A percentile compares a stretch with the other conserved stretches of the same genome.
Evolutionary conservation across 2,888 invertebrate genomes (phyloP).

Genomic region (Tetragonisca angustula): DNA sequence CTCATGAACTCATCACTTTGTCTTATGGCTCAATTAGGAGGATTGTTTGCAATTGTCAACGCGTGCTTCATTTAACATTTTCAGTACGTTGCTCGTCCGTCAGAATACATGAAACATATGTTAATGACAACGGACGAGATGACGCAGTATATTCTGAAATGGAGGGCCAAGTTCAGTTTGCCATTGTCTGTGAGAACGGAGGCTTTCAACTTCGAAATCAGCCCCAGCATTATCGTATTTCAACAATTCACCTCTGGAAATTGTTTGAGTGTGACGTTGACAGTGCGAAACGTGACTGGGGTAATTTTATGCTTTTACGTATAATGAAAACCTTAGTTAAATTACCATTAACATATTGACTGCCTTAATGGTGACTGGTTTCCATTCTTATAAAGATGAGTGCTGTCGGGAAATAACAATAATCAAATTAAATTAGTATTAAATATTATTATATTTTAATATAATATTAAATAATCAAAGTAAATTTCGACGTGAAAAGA

Average conservation of each 20-base stretch:
- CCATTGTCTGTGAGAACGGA: slow-evolving; percentile 1
- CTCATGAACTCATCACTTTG: no score
- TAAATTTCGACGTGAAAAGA: no score
- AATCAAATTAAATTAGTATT: no score
- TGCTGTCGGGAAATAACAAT: no score
- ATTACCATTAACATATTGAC: neutral
- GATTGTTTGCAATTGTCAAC: neutral
- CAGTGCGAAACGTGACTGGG: slow-evolving; percentile 86
- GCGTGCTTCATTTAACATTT: neutral
- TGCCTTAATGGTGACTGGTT: no score
- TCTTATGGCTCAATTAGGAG: no score
- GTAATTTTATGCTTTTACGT: slow-evolving; percentile 69
- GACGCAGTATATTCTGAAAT: slow-evolving; percentile 60
- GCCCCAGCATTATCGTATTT: slow-evolving; percentile 86
- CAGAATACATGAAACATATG: slow-evolving; percentile 75
- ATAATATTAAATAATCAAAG: no score
- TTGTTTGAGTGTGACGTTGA: slow-evolving; percentile 85
- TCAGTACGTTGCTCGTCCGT: slow-evolving; percentile 66
- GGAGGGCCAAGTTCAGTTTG: slow-evolving; percentile 21
- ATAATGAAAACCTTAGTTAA: neutral
- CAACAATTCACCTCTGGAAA: slow-evolving; percentile 87
- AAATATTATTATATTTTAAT: no score
- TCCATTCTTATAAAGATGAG: no score
- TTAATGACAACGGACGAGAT: slow-evolving; percentile 72
- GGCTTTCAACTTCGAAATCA: slow-evolving; percentile 65